Conservation (phyloP, 37 sponge, comb jelly and placozoan genomes). For the Eunapius fragilis region DNA sequence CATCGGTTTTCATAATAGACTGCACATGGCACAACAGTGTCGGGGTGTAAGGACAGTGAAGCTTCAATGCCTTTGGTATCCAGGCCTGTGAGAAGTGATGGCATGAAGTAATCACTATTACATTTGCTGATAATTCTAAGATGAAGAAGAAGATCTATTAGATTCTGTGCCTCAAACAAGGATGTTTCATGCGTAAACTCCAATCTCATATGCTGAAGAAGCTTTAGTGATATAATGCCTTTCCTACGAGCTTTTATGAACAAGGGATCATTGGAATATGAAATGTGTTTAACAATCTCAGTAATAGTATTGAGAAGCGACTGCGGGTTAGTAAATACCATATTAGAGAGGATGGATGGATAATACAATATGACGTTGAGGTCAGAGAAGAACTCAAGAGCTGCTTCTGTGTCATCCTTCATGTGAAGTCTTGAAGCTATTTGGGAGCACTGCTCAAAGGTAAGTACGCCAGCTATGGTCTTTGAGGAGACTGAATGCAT, state of each 20-base stretch:
- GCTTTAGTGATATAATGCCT: not conserved
- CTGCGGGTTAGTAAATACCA: not conserved
- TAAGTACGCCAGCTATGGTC: not conserved
- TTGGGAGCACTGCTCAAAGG: not conserved
- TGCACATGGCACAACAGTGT: not conserved
- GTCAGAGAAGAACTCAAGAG: not conserved
- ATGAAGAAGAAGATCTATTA: not conserved
- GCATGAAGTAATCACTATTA: not conserved
- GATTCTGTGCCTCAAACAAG: not conserved
- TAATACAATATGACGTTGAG: not conserved
- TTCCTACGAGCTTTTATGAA: not conserved
- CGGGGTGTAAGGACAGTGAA: not conserved
- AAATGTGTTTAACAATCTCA: not conserved
- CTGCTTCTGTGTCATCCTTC: not conserved
- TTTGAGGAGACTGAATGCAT: not conserved
- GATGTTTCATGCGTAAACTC: not conserved
- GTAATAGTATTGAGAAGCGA: not conserved
- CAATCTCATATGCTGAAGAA: not conserved
- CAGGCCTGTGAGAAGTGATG: not conserved
- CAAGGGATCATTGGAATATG: not conserved
- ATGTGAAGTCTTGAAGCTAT: not conserved
- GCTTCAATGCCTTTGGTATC: not conserved
- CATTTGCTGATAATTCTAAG: constrained; percentile 7
- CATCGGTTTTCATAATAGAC: not conserved
- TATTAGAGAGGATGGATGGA: not conserved